Evolutionary conservation across 2,797 vertebrate genomes (phyloP).

Genomic region (Cynopterus sphinx): DNA sequence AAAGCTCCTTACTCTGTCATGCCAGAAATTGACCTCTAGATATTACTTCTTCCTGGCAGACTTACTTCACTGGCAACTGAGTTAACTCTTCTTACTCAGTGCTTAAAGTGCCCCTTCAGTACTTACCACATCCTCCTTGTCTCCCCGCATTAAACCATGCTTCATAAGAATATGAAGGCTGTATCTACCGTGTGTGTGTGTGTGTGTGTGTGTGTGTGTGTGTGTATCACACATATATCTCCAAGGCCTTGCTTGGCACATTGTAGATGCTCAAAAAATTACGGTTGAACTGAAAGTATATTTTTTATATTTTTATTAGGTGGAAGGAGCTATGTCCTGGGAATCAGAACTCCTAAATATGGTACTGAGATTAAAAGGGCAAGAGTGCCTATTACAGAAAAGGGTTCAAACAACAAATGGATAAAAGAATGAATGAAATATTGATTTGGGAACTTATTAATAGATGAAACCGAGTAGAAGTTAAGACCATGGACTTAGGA

Average conservation of each 20-base stretch:
- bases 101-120: background rate
- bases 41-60: constrained; percentile 14
- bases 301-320: constrained; percentile 33
- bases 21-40: background rate
- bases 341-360: constrained; percentile 11
- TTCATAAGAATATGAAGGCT: background rate
- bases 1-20: background rate
- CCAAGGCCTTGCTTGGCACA: background rate
- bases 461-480: background rate
- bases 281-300: background rate
- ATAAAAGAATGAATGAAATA: background rate
- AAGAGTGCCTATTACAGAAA: background rate
- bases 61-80: background rate
- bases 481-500: constrained; percentile 49
- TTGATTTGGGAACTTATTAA: background rate
- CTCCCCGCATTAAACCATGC: background rate
- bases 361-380: background rate
- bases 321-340: background rate
- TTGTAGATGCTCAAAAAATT: background rate
- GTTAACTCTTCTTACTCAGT: background rate
- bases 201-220: no score
- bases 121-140: background rate
- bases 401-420: background rate
- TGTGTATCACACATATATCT: background rate
- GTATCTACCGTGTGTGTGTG: background rate